These are phyloP conservation scores for Tenthredo notha DNA, from an alignment of 2,888 invertebrate genomes.

Conservation along the genomic window DNA sequence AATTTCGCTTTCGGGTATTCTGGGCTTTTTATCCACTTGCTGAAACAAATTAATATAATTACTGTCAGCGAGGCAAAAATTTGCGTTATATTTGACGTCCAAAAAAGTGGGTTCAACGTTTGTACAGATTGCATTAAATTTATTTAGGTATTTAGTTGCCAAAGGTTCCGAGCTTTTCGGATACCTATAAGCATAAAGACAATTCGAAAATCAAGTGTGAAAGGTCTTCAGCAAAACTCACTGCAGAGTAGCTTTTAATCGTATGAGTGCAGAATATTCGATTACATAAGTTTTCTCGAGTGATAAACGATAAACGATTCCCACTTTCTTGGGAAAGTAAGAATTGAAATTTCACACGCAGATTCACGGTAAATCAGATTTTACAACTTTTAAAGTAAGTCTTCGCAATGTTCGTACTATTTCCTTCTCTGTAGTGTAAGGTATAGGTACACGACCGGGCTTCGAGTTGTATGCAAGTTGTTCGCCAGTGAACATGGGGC, in stretches of 20 bases:
- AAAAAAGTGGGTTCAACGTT: not conserved
- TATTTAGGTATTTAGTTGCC: too few species aligned
- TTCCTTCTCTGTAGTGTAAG: not conserved
- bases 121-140: too few species aligned
- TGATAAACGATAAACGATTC: not conserved
- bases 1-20: slow-evolving; percentile 76
- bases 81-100: not conserved
- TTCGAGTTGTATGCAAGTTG: not conserved
- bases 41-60: slow-evolving; percentile 53
- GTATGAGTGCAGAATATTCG: not conserved
- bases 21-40: slow-evolving; percentile 73
- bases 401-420: not conserved
- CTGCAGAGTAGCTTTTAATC: not conserved
- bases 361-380: not conserved
- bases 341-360: not conserved
- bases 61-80: not conserved
- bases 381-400: not conserved
- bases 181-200: too few species aligned
- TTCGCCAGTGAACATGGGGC: not conserved
- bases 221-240: not conserved
- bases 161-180: too few species aligned
- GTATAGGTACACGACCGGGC: not conserved
- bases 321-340: not conserved
- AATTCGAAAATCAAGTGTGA: not conserved
- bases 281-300: not conserved